Evolutionary conservation across 2,113 vertebrate genomes (phyloP), one percentile per base, ranked within the genome.

Genomic region (Chauna torquata): DNA sequence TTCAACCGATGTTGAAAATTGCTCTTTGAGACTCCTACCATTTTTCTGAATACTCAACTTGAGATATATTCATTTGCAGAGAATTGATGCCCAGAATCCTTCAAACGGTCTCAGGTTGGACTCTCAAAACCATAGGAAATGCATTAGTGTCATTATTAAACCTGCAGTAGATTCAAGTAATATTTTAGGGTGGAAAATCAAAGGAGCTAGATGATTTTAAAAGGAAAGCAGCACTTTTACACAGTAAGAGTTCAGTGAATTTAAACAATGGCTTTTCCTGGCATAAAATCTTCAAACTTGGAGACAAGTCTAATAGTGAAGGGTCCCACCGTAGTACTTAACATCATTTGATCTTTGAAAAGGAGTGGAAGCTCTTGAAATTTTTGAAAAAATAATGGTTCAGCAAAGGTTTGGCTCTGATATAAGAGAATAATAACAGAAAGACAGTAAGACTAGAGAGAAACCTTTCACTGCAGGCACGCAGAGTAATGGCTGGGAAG

Each of bases 61-160:
- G 10, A 88, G 54, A 62, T 77, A 34, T 38, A 82, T 49, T 58
- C 59, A 86, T 86, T 64, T 54, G 32, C 65, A 78, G 49, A 69
- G 18, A 82, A 79, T 1, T 75, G 49, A 65, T 32, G 71, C 12
- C 30, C 20, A 50, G 66, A 90, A 83, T 34, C 66, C 57, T 86
- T 75, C 50, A 83, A 50, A 34, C 0, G 0, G 55, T 28, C 61
- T 82, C 54, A 38, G 32, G 17, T 0, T 74, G 49, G 49, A 32
- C 45, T 83, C 65, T 71, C 58, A 61, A 61, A 92, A 47, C 30
- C 9, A 14, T 42, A 50, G 57, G 38, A 86, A 71, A 86, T 32
- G 16, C 30, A 54, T 69, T 58, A 54, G 23, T 38, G 68, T 66
- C 62, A 59, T 62, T 32, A 44, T 24, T 65, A 83, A 80, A 75